A percentile compares a stretch with the other conserved stretches of the same genome.
Conservation (phyloP, 2,113 vertebrate genomes). For the Rhinoptilus africanus region DNA sequence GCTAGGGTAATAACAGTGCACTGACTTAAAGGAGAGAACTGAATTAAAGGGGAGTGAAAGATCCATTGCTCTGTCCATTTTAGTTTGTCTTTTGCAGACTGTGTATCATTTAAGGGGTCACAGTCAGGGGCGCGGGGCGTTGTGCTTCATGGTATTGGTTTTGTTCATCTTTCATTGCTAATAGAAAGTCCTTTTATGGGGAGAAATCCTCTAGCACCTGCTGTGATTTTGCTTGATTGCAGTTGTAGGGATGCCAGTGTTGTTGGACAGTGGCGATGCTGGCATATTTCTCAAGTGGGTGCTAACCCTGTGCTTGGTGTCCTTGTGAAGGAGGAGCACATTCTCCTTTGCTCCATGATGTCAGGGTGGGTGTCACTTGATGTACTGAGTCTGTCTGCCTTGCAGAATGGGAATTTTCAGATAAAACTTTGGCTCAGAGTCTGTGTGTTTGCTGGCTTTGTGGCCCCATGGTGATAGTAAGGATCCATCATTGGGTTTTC, state of each 20-base stretch:
- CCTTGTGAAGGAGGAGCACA: not conserved
- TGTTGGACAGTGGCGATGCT: not conserved
- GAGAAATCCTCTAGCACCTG: not conserved
- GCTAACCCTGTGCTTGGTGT: not conserved
- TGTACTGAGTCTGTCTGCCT: not conserved
- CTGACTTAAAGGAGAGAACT: slow-evolving; percentile 72
- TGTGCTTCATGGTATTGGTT: not conserved
- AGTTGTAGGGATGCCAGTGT: accelerated
- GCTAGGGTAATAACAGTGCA: slow-evolving; percentile 64
- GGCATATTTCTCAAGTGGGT: not conserved
- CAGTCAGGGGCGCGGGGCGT: not conserved
- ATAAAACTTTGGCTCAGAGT: not conserved
- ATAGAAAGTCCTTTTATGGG: not conserved
- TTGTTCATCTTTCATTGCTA: slow-evolving; percentile 21
- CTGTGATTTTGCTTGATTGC: not conserved
- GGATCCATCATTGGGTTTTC: not conserved
- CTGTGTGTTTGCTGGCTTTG: not conserved
- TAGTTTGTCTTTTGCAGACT: slow-evolving; percentile 46
- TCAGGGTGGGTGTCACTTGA: not conserved
- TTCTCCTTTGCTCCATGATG: not conserved
- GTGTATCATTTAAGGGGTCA: slow-evolving; percentile 38
- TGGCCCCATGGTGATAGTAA: accelerated
- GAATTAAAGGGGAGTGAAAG: slow-evolving; percentile 59
- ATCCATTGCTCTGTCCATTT: slow-evolving; percentile 36
- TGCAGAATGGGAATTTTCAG: not conserved